Conservation (phyloP, 2,888 invertebrate species). For the Eristalis pertinax region DNA sequence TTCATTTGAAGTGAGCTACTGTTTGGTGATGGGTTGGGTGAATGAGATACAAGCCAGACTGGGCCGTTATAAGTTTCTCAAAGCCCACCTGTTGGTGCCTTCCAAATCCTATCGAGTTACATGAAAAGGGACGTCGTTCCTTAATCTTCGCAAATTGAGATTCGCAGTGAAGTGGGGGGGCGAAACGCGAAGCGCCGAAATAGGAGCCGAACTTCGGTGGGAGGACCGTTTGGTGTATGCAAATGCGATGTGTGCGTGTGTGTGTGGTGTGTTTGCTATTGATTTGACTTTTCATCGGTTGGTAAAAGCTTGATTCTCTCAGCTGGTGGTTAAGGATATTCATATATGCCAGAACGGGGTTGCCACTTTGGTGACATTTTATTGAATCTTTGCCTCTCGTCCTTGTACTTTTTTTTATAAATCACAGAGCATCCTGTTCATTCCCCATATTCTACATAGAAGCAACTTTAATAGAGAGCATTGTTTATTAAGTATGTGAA, state of each 20-base stretch:
- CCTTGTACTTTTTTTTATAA: no score
- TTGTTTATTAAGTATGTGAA: no score
- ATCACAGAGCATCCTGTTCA: no score
- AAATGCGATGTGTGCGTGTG: neutral
- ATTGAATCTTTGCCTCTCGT: no score
- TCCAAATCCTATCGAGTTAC: slow-evolving; percentile 19
- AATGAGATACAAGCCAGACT: slow-evolving; percentile 4
- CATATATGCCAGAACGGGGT: neutral
- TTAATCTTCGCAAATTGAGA: slow-evolving; percentile 48
- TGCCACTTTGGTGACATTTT: neutral
- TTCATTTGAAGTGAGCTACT: slow-evolving; percentile 28
- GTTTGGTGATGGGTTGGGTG: neutral
- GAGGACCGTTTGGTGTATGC: neutral
- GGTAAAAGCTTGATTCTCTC: neutral
- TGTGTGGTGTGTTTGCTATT: neutral
- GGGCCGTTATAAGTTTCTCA: slow-evolving; percentile 19
- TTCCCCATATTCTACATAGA: no score
- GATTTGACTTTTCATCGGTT: neutral
- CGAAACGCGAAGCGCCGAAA: neutral
- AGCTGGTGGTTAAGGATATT: neutral
- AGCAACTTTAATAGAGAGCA: no score
- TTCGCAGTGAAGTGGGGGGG: slow-evolving; percentile 2
- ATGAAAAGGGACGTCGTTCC: slow-evolving; percentile 32
- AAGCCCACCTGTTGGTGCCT: slow-evolving; percentile 61
- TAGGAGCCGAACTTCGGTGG: neutral